Conservation (phyloP, 2,113 vertebrate species). For the Sphaerodactylus townsendi region DNA sequence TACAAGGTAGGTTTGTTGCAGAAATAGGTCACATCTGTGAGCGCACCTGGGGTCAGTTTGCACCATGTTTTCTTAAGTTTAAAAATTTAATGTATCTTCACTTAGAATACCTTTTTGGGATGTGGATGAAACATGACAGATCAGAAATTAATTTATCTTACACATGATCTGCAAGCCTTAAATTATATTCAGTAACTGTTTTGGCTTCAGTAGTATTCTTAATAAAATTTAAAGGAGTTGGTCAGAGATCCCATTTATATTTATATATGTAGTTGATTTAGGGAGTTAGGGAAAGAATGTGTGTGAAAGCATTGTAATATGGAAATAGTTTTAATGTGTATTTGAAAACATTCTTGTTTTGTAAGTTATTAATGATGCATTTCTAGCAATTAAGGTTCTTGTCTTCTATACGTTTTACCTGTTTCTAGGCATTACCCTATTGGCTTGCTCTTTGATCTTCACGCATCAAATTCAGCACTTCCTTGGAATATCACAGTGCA, state of each 20-base stretch:
- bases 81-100: not conserved
- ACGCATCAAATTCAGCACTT: constrained; percentile 91
- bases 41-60: not conserved
- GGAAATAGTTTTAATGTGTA: no score
- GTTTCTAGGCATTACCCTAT: constrained; percentile 94
- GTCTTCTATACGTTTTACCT: not conserved
- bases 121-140: not conserved
- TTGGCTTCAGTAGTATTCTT: not conserved
- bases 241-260: not conserved
- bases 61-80: not conserved
- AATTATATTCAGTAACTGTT: not conserved
- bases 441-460: constrained; percentile 95
- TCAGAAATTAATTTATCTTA: not conserved
- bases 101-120: not conserved
- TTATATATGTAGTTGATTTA: not conserved
- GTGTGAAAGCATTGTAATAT: no score
- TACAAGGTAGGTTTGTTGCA: not conserved
- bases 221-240: not conserved
- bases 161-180: not conserved
- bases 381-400: not conserved
- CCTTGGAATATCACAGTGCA: constrained; percentile 97
- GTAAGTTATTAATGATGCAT: not conserved
- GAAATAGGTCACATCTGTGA: not conserved
- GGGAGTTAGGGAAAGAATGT: no score
- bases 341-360: not conserved